These are phyloP conservation scores for Mactromeris polynyma DNA, from an alignment of 2,888 invertebrate species.

Conservation along the genomic window DNA sequence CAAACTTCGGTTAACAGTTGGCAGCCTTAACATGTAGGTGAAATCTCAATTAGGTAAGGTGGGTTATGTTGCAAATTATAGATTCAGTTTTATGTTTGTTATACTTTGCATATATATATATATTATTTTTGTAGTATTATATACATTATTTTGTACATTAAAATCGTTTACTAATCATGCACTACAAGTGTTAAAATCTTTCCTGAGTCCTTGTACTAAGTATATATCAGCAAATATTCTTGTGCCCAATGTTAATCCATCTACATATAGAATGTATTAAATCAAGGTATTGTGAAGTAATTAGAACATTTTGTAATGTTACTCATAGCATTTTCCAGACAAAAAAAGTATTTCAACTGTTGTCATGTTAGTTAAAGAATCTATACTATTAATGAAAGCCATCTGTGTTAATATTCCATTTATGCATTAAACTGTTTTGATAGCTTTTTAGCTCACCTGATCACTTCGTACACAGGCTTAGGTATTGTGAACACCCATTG, in stretches of 20 bases:
- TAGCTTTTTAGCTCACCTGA: neutral
- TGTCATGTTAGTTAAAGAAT: neutral
- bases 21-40: no score
- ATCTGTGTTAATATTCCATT: neutral
- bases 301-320: neutral
- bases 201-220: neutral
- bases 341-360: neutral
- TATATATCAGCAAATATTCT: neutral
- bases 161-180: neutral
- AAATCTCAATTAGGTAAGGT: no score
- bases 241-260: neutral
- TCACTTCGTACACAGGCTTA: neutral
- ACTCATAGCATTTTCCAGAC: neutral
- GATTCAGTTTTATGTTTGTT: constrained; percentile 26
- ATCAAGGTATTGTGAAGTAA: neutral
- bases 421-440: neutral
- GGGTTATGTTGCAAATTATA: neutral
- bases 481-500: no score
- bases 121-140: constrained; percentile 42
- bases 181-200: neutral
- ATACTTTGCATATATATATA: constrained; percentile 35
- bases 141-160: constrained; percentile 27
- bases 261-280: neutral
- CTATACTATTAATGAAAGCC: neutral
- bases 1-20: no score